Percentiles rank a stretch among this genome's conserved stretches.
phyloP scores from a whole-genome alignment of 2,888 invertebrate species.

The Acronicta leporina region DNA sequence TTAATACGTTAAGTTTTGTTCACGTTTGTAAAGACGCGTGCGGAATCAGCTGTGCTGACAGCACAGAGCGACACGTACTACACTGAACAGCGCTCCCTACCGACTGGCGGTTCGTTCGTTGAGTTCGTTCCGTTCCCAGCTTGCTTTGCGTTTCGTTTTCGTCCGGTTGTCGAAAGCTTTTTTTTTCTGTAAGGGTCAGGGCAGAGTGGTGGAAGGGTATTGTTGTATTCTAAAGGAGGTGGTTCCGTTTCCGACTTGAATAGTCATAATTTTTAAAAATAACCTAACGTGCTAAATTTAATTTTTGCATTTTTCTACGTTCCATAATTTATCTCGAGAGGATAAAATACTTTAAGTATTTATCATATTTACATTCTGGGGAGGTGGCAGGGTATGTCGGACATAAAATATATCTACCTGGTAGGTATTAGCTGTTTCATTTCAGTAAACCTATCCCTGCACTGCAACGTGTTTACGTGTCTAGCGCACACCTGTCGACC shows the following conservation, averaged over 20 bases:
- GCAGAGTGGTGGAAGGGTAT: constrained; percentile 51
- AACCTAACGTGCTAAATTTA: too few species aligned
- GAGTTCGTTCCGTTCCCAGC: constrained; percentile 36
- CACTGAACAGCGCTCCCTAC: constrained; percentile 69
- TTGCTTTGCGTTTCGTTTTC: constrained; percentile 58
- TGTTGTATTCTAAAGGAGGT: constrained; percentile 58
- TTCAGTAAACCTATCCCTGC: neutral
- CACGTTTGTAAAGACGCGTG: constrained; percentile 75
- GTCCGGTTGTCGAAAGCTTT: constrained; percentile 59
- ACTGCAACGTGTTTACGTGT: neutral
- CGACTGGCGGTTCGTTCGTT: constrained; percentile 78
- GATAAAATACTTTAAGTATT: too few species aligned
- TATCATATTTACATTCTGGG: too few species aligned
- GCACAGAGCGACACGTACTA: constrained; percentile 63
- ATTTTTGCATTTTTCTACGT: neutral
- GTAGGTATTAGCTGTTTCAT: too few species aligned
- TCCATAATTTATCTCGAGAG: too few species aligned
- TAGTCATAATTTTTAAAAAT: constrained; percentile 6
- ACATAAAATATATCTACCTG: too few species aligned
- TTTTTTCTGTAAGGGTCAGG: constrained; percentile 55
- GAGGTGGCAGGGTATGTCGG: too few species aligned
- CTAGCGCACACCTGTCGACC: constrained; percentile 40
- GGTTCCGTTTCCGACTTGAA: constrained; percentile 46
- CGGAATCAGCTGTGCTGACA: constrained; percentile 72
- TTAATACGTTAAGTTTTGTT: constrained; percentile 55